Conservation (phyloP, 2,888 invertebrate genomes). For the Pyrgus malvae region DNA sequence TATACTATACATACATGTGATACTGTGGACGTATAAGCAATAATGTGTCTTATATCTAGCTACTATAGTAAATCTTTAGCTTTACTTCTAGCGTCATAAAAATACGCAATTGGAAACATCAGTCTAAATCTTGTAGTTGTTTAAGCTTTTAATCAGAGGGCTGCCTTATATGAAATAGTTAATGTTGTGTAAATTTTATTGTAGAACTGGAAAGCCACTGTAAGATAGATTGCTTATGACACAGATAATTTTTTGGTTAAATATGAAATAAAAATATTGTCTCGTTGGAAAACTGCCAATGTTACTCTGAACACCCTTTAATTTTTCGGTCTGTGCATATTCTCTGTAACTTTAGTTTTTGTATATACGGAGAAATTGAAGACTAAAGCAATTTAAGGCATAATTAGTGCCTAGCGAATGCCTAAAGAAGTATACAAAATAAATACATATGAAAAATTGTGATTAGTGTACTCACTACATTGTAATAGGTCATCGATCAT, state of each 20-base stretch:
- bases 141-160: slow-evolving; percentile 9
- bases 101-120: slow-evolving; percentile 11
- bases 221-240: too few species aligned
- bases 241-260: too few species aligned
- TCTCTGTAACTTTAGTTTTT: slow-evolving; percentile 49
- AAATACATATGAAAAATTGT: slow-evolving; percentile 79
- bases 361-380: slow-evolving; percentile 78
- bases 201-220: not conserved
- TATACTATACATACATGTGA: slow-evolving; percentile 13
- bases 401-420: slow-evolving; percentile 70
- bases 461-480: slow-evolving; percentile 70
- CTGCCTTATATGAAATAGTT: slow-evolving; percentile 1
- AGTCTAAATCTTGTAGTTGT: slow-evolving; percentile 1
- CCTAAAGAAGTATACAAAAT: slow-evolving; percentile 77
- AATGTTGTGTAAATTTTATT: not conserved
- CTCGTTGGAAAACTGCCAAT: slow-evolving; percentile 30
- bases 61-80: slow-evolving; percentile 15
- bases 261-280: too few species aligned
- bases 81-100: slow-evolving; percentile 23
- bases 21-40: slow-evolving; percentile 27
- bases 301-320: slow-evolving; percentile 15
- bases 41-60: slow-evolving; percentile 26
- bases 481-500: slow-evolving; percentile 77
- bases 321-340: slow-evolving; percentile 17
- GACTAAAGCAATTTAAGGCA: slow-evolving; percentile 69